A percentile compares a stretch with the other conserved stretches of the same genome.
These are phyloP conservation scores for Myodes glareolus DNA, from an alignment of 2,113 vertebrate species.

Conservation along the genomic window DNA sequence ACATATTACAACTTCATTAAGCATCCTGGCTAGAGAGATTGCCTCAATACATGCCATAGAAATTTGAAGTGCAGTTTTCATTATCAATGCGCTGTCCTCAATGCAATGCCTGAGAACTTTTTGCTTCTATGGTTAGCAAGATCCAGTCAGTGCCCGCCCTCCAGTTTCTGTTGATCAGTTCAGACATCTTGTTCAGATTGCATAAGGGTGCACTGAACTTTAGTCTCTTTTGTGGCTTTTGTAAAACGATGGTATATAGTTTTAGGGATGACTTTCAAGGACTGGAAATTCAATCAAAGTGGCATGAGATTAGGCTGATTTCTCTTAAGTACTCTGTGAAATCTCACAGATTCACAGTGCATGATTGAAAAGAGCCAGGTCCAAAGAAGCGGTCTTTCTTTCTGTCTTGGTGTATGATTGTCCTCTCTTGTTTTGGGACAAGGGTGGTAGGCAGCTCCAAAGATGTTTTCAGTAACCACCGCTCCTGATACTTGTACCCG, in stretches of 20 bases:
- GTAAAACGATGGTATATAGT: not conserved
- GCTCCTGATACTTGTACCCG: not conserved
- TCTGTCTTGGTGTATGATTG: not conserved
- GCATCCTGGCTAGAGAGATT: conserved; percentile 55
- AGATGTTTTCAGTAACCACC: not conserved
- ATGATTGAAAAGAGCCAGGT: not conserved
- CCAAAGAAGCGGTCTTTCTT: not conserved
- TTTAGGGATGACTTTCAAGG: conserved; percentile 33
- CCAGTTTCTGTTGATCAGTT: conserved; percentile 29
- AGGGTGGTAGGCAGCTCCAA: not conserved
- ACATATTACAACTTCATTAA: conserved; percentile 69
- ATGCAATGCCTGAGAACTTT: conserved; percentile 41
- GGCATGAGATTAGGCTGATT: not conserved
- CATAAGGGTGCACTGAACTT: not conserved
- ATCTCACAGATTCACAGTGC: not conserved
- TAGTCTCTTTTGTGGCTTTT: not conserved
- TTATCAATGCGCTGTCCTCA: conserved; percentile 51
- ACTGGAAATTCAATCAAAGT: not conserved
- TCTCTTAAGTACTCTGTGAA: conserved; percentile 46
- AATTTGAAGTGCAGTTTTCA: conserved; percentile 69
- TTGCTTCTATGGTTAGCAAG: conserved; percentile 52
- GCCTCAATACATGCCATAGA: conserved; percentile 66
- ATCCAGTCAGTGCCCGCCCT: not conserved
- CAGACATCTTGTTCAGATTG: conserved; percentile 35
- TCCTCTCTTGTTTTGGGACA: not conserved